These are phyloP conservation scores for Hippasteria phrygiana DNA, from an alignment of 53 echinoderm and acorn worm species.

Conservation along the genomic window DNA sequence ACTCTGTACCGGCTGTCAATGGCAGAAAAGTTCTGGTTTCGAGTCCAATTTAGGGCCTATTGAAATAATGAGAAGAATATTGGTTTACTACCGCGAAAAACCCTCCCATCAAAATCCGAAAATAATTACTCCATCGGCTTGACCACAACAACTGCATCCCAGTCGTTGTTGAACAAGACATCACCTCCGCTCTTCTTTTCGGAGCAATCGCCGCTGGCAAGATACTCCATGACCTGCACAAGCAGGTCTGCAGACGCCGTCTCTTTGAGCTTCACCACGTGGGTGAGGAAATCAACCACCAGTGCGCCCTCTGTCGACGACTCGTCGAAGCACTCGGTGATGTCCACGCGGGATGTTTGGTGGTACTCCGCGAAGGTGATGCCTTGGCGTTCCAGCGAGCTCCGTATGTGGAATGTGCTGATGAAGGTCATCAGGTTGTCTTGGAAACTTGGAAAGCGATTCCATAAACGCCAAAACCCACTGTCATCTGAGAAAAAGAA, in stretches of 20 bases:
- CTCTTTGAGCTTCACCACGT: conserved; percentile 42
- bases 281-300: conserved; percentile 66
- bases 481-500: conserved; percentile 42
- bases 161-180: conserved; percentile 52
- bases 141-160: conserved; percentile 53
- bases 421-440: conserved; percentile 28
- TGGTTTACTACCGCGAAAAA: too few relatives aligned
- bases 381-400: conserved; percentile 18
- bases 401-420: conserved; percentile 10
- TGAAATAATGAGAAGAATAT: too few relatives aligned
- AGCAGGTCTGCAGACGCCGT: conserved; percentile 53
- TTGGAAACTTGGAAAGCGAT: conserved; percentile 46
- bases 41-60: too few relatives aligned
- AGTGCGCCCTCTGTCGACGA: conserved; percentile 32
- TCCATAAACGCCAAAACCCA: conserved; percentile 63
- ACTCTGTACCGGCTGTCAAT: too few relatives aligned
- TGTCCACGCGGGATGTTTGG: neutral
- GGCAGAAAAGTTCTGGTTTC: too few relatives aligned
- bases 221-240: conserved; percentile 55
- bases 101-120: too few relatives aligned
- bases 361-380: conserved; percentile 16
- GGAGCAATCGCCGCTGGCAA: conserved; percentile 54
- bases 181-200: conserved; percentile 35
- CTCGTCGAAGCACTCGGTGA: conserved; percentile 29
- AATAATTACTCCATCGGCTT: neutral